These are phyloP conservation scores for Calosoma granatense DNA, from an alignment of 1,140 invertebrate species.

Conservation along the genomic window DNA sequence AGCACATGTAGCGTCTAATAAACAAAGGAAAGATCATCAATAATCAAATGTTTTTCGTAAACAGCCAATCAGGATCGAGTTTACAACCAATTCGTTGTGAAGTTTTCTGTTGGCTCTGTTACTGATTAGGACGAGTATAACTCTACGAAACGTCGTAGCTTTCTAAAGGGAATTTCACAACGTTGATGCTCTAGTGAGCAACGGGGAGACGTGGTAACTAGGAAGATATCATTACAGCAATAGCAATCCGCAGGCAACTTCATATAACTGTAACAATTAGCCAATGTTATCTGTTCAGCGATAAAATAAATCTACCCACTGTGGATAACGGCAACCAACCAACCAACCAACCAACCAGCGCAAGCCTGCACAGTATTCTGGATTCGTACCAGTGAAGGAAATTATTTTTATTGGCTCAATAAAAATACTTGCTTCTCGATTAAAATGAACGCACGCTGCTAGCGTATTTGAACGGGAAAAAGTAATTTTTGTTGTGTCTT, in stretches of 20 bases:
- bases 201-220: no score
- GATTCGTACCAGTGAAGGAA: neutral
- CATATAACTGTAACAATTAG: constrained; percentile 7
- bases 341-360: no score
- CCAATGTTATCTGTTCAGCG: constrained; percentile 1
- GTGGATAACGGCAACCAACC: no score
- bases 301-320: constrained; percentile 1
- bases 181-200: neutral
- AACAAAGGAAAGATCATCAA: no score
- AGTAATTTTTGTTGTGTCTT: no score
- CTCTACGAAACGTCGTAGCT: neutral
- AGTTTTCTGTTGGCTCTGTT: no score
- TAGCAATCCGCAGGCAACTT: constrained; percentile 7
- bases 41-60: no score
- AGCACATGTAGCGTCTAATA: no score
- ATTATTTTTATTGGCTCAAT: constrained; percentile 5
- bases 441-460: neutral
- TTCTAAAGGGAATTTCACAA: neutral
- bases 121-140: neutral
- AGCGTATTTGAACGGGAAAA: no score
- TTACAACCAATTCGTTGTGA: no score
- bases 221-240: constrained; percentile 1
- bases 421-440: neutral
- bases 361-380: neutral
- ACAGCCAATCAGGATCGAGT: no score